Evolutionary conservation across 2,888 invertebrate genomes (phyloP).

Genomic region (Noctua comes): DNA sequence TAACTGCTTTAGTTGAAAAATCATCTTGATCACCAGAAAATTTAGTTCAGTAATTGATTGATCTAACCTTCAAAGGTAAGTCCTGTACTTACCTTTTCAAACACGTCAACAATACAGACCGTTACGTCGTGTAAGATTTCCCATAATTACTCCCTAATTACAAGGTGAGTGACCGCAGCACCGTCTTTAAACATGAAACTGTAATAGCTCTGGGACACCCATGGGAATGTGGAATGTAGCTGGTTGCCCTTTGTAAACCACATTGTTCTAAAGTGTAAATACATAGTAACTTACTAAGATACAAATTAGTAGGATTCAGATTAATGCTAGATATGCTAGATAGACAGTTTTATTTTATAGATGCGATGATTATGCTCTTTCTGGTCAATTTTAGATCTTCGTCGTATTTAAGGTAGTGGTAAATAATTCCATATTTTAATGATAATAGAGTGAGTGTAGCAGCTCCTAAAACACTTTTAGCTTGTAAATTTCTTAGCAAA

Average conservation of each 20-base stretch:
- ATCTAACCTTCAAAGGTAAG: not conserved
- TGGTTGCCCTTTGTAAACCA: conserved; percentile 10
- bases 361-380: not conserved
- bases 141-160: conserved; percentile 22
- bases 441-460: not conserved
- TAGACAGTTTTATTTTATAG: not conserved
- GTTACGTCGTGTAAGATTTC: not conserved
- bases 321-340: no score
- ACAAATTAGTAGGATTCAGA: not conserved
- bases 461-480: conserved; percentile 2
- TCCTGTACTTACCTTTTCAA: not conserved
- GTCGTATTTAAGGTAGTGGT: not conserved
- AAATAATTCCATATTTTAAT: not conserved
- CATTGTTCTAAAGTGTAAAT: conserved; percentile 5
- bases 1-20: not conserved
- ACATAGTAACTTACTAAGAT: not conserved
- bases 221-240: conserved; percentile 10
- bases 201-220: conserved; percentile 5
- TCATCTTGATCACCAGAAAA: not conserved
- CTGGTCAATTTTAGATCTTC: not conserved
- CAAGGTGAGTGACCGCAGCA: conserved; percentile 19
- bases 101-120: not conserved
- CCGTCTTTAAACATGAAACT: conserved; percentile 19
- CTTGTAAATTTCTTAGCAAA: not conserved
- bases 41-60: not conserved